Base-by-base conservation (phyloP, 1,140 invertebrate genomes). In the Araneus ventricosus region DNA sequence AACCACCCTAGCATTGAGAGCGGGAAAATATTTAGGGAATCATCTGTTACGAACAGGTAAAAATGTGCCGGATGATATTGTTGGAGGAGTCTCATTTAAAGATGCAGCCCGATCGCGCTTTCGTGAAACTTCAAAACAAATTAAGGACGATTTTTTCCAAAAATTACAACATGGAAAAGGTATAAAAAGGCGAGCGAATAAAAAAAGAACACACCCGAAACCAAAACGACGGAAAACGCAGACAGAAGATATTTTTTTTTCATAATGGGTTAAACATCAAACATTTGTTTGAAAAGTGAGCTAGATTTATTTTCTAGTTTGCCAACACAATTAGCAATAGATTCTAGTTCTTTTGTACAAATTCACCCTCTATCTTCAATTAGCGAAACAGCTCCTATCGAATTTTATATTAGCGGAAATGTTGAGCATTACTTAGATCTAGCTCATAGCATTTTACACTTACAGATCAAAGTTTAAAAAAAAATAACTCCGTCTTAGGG, bases 361-460 rank as follows among this genome's bases (percentile, higher is more conserved):
- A 67, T 85, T 7, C 80, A 67, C 45, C 90, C 79, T 8, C 0
- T 92, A 4, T 3, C 90, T 27, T 85, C 82, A 20, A 0, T 92
- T 6, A 34, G 10, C 14, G 79, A 92, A 3, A 45, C 61, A 22
- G 0, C 59, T 10, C 79, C 82, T 0, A 34, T 92, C 22, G 80
- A 85, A 24, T 92, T 91, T 52, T 85, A 27, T 2, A 85, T 85
- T 37, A 84, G 34, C 8, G 89, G 89, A 17, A 82, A 39, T 39
- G 75, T 52, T 8, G 57, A 91, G 8, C 27, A 82, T 39, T 91
- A 91, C 39, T 82, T 91, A 41, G 75, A 91, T 84, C 79, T 91
- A 61, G 52, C 75, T 17, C 79, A 91, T 84, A 91, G n/a, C 8
- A 37, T 91, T 0, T 37, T 91, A n/a, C 79, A 91, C 61, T 61